Evolutionary conservation across 2,888 invertebrate genomes (phyloP).

Genomic region (Machimus rusticus): DNA sequence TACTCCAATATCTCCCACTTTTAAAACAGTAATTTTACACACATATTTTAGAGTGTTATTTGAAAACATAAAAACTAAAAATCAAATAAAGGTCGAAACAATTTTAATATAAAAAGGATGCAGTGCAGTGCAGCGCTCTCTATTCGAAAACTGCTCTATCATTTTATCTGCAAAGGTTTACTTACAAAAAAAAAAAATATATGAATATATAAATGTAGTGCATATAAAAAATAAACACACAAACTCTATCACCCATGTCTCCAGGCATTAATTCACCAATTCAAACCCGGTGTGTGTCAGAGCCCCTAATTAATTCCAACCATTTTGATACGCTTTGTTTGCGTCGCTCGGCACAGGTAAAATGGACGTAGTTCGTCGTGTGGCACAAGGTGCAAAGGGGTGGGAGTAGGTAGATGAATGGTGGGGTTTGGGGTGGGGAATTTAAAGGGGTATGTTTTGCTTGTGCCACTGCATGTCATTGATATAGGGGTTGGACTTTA

Average conservation of each 20-base stretch:
- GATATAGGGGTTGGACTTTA: constrained; percentile 61
- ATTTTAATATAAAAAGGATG: no score
- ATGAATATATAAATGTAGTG: background rate
- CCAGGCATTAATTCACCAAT: background rate
- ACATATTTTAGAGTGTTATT: no score
- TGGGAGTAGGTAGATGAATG: no score
- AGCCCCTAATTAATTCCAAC: constrained; percentile 30
- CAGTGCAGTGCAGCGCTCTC: no score
- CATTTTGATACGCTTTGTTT: constrained; percentile 33
- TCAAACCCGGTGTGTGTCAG: background rate
- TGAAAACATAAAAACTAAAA: no score
- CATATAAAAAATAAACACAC: background rate
- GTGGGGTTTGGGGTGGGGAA: background rate
- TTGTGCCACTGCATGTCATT: constrained; percentile 49
- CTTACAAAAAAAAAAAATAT: background rate
- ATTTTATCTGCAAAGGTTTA: no score
- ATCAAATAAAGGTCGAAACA: no score
- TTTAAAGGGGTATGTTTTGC: background rate
- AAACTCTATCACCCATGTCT: background rate
- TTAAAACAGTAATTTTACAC: no score
- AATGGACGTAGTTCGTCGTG: background rate
- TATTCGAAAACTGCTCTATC: no score
- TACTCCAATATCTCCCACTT: no score
- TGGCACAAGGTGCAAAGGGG: background rate
- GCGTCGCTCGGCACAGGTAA: background rate